Base-by-base conservation (phyloP, 2,888 invertebrate genomes). In the Saturnia pavonia region DNA sequence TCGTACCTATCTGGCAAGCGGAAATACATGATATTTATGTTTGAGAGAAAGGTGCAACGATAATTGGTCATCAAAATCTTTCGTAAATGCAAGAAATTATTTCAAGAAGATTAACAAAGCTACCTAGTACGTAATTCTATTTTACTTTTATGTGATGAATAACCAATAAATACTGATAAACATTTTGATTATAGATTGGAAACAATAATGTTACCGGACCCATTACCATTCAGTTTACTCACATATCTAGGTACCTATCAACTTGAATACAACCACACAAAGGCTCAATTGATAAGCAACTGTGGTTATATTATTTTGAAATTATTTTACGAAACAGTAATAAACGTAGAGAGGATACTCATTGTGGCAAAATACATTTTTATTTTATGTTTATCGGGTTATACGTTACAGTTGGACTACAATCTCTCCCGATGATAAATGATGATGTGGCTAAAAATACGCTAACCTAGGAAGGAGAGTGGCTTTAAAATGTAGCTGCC, bases 221-320 rank as follows among this genome's bases (percentile, higher is more conserved):
- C 69, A 71, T 70, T 71, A 60, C 63, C 71, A 70, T 54, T n/a
- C 54, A 27, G 40, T 54, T 40, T 27, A 68, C 54, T 34, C 54
- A n/a, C 12, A n/a, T n/a, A n/a, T n/a, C n/a, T n/a, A n/a, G n/a
- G 54, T 68, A 68, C 54, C 27, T 34, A 34, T 27, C 34, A 51
- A 68, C 45, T 43, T 54, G 42, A 54, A 71, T 65, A 63, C 68
- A 65, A n/a, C 51, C 25, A 25, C 48, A 65, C 65, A 71, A 71
- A 71, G 68, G 68, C 51, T 54, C 60, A 69, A 71, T 71, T 71
- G 71, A 71, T 71, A 71, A 71, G 65, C 68, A n/a, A n/a, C n/a
- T n/a, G n/a, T n/a, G n/a, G 60, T 68, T 63, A 69, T 60, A 71
- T 71, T 68, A 71, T 71, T 71, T 71, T 68, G 51, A 68, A 65